Conservation (phyloP, 2,888 invertebrate genomes). For the Clistopyga incitator region DNA sequence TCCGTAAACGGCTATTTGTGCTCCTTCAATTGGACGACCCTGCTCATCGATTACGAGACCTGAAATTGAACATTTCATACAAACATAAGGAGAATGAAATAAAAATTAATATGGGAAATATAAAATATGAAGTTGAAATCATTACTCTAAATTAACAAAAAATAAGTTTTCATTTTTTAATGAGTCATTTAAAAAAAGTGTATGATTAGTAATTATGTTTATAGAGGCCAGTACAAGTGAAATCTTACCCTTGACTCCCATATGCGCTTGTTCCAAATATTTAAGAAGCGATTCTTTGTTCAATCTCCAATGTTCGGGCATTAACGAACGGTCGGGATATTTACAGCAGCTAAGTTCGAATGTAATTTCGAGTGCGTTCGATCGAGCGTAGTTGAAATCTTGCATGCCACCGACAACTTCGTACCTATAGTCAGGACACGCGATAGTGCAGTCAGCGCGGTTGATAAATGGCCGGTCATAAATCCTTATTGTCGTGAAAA, state of each 20-base stretch:
- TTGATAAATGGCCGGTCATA: neutral
- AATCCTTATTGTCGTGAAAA: slow-evolving; percentile 9
- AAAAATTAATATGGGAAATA: too few species aligned
- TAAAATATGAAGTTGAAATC: too few species aligned
- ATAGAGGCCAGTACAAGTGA: neutral
- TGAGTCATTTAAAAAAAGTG: too few species aligned
- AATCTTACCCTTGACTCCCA: slow-evolving; percentile 88
- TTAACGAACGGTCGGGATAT: slow-evolving; percentile 90
- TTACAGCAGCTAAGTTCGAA: slow-evolving; percentile 98
- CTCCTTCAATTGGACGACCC: slow-evolving; percentile 89
- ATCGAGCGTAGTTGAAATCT: slow-evolving; percentile 98
- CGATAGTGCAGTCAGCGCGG: neutral
- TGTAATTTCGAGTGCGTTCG: slow-evolving; percentile 98
- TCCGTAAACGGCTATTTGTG: slow-evolving; percentile 90
- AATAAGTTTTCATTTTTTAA: too few species aligned
- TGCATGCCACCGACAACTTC: slow-evolving; percentile 95
- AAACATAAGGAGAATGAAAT: neutral
- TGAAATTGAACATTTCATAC: slow-evolving; percentile 79
- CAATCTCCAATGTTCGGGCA: slow-evolving; percentile 92
- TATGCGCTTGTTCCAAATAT: slow-evolving; percentile 93
- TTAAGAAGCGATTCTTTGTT: slow-evolving; percentile 94
- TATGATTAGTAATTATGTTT: neutral
- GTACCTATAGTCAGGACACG: slow-evolving; percentile 78
- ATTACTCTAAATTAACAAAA: too few species aligned
- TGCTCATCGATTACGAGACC: slow-evolving; percentile 88